Evolutionary conservation across 2,888 invertebrate species (phyloP).

Genomic region (Unio delphinus): DNA sequence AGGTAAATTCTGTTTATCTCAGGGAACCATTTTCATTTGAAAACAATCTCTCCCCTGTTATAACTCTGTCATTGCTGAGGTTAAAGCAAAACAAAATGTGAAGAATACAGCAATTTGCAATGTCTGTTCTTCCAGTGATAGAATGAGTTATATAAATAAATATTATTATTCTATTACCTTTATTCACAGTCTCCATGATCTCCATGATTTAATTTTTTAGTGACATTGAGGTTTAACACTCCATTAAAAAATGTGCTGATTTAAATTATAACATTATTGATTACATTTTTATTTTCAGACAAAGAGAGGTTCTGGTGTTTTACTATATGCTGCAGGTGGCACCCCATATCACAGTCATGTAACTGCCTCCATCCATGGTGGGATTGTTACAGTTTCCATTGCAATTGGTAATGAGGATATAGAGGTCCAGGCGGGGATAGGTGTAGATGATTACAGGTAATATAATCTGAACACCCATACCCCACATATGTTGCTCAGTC

Average conservation of each 20-base stretch:
- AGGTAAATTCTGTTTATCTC: constrained; percentile 74
- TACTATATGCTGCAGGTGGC: constrained; percentile 94
- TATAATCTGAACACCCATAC: neutral
- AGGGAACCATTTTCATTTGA: too few species aligned
- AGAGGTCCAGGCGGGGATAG: constrained; percentile 62
- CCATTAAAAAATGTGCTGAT: neutral
- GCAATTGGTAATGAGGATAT: constrained; percentile 87
- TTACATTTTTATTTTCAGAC: constrained; percentile 77
- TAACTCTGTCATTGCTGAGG: too few species aligned
- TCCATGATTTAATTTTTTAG: too few species aligned
- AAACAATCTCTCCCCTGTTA: too few species aligned
- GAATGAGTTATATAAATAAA: too few species aligned
- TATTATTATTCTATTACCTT: too few species aligned
- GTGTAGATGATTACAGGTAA: constrained; percentile 67
- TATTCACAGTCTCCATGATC: too few species aligned
- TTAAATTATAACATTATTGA: constrained; percentile 3
- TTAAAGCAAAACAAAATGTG: too few species aligned
- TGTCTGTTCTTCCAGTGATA: too few species aligned
- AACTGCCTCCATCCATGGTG: constrained; percentile 84
- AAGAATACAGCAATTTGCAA: too few species aligned
- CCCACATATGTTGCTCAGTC: too few species aligned
- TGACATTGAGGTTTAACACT: neutral
- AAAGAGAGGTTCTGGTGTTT: constrained; percentile 89
- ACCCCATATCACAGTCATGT: constrained; percentile 88
- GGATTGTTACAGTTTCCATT: constrained; percentile 87